Percentiles rank a stretch among this genome's conserved stretches.
Conservation (phyloP, 2,797 vertebrate genomes). For the Anas bernieri region DNA sequence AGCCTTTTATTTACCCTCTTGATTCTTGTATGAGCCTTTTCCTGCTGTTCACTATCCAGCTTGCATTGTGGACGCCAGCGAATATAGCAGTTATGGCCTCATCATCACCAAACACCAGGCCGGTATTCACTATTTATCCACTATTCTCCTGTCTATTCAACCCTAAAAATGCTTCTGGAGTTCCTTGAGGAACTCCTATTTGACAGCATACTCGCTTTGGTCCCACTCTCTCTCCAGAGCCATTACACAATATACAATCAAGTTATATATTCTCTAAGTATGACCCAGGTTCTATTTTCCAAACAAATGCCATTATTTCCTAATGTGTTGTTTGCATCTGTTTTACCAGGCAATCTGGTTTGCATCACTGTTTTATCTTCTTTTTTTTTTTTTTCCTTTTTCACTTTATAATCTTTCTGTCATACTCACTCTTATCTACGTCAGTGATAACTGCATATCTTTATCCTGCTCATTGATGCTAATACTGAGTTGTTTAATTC, state of each 20-base stretch:
- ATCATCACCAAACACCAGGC: background rate
- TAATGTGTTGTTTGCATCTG: conserved; percentile 30
- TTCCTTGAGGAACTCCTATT: background rate
- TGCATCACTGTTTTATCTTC: conserved; percentile 41
- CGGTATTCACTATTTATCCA: background rate
- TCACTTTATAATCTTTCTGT: background rate
- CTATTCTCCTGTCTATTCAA: background rate
- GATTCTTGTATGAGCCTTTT: background rate
- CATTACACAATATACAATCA: background rate
- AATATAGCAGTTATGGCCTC: background rate
- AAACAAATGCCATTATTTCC: background rate
- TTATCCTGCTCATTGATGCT: background rate
- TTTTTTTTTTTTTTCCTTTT: background rate
- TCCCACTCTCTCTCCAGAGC: background rate
- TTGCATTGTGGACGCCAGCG: background rate
- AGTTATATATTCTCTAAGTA: background rate
- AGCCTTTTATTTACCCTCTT: background rate
- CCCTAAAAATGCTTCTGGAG: background rate
- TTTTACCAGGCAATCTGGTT: conserved; percentile 46
- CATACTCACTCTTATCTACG: background rate
- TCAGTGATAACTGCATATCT: background rate
- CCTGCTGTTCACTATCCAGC: background rate
- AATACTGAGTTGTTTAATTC: background rate
- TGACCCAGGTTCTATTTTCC: background rate
- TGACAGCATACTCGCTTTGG: background rate